Evolutionary conservation across 2,797 vertebrate species (phyloP).

Genomic region (Neosilurus mollespiculum): DNA sequence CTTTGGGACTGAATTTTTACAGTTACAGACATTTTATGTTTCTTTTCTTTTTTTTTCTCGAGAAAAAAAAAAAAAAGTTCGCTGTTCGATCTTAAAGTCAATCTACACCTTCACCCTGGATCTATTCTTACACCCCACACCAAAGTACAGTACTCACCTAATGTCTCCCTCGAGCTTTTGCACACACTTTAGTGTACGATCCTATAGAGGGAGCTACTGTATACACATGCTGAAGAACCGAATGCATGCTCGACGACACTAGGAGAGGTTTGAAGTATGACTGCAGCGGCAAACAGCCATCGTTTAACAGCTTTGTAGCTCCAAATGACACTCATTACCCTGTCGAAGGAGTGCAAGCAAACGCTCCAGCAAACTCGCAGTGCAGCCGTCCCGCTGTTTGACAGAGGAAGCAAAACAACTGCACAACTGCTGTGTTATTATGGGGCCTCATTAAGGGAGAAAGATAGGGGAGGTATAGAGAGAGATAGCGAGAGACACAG

Average conservation of each 20-base stretch:
- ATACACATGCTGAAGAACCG: background rate
- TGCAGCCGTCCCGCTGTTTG: constrained; percentile 77
- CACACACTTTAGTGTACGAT: background rate
- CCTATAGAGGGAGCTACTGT: constrained; percentile 36
- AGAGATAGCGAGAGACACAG: constrained; percentile 26
- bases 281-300: constrained; percentile 69
- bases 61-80: background rate
- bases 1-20: background rate
- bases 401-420: constrained; percentile 82
- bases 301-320: constrained; percentile 73
- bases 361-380: constrained; percentile 76
- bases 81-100: background rate
- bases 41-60: too few relatives aligned
- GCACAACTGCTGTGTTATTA: constrained; percentile 82
- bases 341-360: constrained; percentile 79
- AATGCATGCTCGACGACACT: constrained; percentile 35
- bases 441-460: constrained; percentile 82
- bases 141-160: background rate
- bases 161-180: background rate
- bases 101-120: background rate
- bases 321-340: constrained; percentile 81
- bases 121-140: background rate
- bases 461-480: constrained; percentile 56
- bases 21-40: background rate
- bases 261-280: constrained; percentile 66